Evolutionary conservation across 2,797 vertebrate species (phyloP), one percentile per base, ranked within the genome.

Genomic region (Muraenolepis orangiensis): DNA sequence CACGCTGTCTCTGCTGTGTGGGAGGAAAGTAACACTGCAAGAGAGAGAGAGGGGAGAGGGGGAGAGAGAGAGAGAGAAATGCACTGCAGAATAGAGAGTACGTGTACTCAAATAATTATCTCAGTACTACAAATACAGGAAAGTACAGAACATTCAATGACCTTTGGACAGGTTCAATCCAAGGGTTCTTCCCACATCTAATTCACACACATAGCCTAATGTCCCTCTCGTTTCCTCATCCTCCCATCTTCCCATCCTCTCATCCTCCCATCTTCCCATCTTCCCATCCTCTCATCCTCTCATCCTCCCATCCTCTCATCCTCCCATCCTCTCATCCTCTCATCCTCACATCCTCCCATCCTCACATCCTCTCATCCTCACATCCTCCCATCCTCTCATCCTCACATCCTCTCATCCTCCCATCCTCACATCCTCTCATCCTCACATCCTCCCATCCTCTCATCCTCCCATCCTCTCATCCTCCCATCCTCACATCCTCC

Each of bases 1-100:
- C 46, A 51, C 18, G 46, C 46, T 51, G 20, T 51, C 32, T 66
- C 72, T 66, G 72, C 72, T 38, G 71, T 23, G 51, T 72, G 28
- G 70, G 61, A 51, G 46, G 46, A 51, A 51, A n/a, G 18, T 51
- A n/a, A 51, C 46, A 51, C 46, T 51, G 46, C 46, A 51, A 20
- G 46, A 51, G 46, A 51, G 28, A 38, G n/a, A 42, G 36, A 46
- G 38, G 72, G 12, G 61, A 16, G 32, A 40, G 42, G 16, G 42
- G 31, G 13, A 71, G 12, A 71, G 18, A 20, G 42, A 46, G 42
- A 46, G 42, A 6, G 42, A 46, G 42, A 13, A 4, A 46, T 16
- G 16, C 14, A 46, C 14, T 18, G 42, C 14, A 18, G 2, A 18
- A 46, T 16, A 46, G 42, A 46, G 40, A 46, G 42, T n/a, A n/a